Percentiles rank a stretch among this genome's conserved stretches.
Evolutionary conservation across 2,888 invertebrate species (phyloP).

Genomic region (Corbicula japonica): DNA sequence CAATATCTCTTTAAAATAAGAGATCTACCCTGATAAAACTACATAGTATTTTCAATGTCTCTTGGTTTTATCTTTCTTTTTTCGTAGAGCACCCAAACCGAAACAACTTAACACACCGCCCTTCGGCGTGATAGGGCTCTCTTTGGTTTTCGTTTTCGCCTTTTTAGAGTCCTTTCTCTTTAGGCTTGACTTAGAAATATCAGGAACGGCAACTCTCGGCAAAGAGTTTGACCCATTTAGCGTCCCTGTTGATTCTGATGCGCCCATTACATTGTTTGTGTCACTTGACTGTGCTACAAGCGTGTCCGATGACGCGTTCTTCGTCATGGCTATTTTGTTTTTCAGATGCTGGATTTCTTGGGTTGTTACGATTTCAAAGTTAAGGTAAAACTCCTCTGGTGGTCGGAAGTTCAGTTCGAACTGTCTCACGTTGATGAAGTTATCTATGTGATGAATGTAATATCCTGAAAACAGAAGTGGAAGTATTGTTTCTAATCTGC

Average conservation of each 20-base stretch:
- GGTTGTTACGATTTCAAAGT: conserved; percentile 28
- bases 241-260: conserved; percentile 13
- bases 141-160: conserved; percentile 44
- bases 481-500: neutral
- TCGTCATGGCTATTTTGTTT: conserved; percentile 14
- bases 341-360: conserved; percentile 25
- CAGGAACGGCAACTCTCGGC: conserved; percentile 41
- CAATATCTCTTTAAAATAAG: too few relatives aligned
- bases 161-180: conserved; percentile 63
- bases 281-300: neutral
- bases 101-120: conserved; percentile 55
- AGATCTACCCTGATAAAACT: too few relatives aligned
- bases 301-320: neutral
- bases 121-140: conserved; percentile 44
- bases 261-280: too few relatives aligned
- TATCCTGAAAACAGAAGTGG: conserved; percentile 44
- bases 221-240: conserved; percentile 14
- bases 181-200: conserved; percentile 56
- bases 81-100: conserved; percentile 33
- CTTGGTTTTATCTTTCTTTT: conserved; percentile 56
- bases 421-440: conserved; percentile 46
- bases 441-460: conserved; percentile 64
- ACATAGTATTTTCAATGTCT: too few relatives aligned
- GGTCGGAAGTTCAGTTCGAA: conserved; percentile 61
- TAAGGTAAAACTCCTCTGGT: conserved; percentile 59